phyloP scores from a whole-genome alignment of 2,888 invertebrate species.

The Drosophila flavopinicola region DNA sequence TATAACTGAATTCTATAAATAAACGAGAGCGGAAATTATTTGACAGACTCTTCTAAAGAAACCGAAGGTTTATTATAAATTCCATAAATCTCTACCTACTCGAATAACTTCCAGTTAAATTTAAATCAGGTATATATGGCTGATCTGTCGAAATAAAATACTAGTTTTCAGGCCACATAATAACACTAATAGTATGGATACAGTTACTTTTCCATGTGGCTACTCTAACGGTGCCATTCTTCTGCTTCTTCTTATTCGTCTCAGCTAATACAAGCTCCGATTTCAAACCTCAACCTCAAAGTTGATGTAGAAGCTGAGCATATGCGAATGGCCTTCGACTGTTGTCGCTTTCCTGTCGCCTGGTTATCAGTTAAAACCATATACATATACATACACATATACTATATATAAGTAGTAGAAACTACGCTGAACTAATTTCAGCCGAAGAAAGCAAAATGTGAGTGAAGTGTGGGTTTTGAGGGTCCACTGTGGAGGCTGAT shows the following conservation, averaged over 20 bases:
- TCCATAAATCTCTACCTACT: too few species aligned
- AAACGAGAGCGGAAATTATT: too few species aligned
- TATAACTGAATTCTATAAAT: too few species aligned
- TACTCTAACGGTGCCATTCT: conserved; percentile 42
- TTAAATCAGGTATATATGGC: too few species aligned
- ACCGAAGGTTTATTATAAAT: too few species aligned
- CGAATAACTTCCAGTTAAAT: too few species aligned
- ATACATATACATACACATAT: conserved; percentile 5
- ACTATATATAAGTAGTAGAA: conserved; percentile 18
- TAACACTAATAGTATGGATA: conserved; percentile 1
- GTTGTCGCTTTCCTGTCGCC: conserved; percentile 42
- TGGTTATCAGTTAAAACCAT: conserved; percentile 41
- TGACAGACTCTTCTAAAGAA: too few species aligned
- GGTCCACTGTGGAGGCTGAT: conserved; percentile 44
- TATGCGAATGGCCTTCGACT: conserved; percentile 48
- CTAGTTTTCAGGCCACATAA: background rate
- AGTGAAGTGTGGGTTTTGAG: conserved; percentile 10
- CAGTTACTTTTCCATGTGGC: conserved; percentile 16
- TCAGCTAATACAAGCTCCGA: conserved; percentile 44
- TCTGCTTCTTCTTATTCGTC: conserved; percentile 23
- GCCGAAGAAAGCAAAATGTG: conserved; percentile 26
- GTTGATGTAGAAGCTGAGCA: conserved; percentile 24
- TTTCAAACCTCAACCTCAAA: conserved; percentile 55
- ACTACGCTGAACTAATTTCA: conserved; percentile 49
- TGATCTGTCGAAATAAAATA: background rate